These are phyloP conservation scores for Stenotaenia linearis DNA, from an alignment of 2,888 invertebrate species.

Conservation along the genomic window DNA sequence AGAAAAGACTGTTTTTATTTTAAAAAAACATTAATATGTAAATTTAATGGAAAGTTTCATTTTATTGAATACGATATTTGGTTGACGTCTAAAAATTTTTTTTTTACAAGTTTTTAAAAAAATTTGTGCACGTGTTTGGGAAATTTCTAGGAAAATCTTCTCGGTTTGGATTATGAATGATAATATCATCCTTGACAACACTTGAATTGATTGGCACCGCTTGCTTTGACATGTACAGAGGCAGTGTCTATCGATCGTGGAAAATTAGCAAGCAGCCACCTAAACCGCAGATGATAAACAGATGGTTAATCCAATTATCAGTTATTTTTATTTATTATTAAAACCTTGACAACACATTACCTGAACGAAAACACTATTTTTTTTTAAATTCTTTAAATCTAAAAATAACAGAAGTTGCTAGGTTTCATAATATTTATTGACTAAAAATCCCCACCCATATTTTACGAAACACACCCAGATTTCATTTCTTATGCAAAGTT, in stretches of 20 bases:
- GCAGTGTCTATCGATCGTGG: background rate
- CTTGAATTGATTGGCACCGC: background rate
- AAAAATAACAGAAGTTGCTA: background rate
- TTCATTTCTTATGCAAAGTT: background rate
- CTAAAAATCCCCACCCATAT: background rate
- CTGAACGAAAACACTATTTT: background rate
- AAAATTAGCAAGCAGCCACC: background rate
- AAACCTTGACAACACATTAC: too few species aligned
- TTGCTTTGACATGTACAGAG: background rate
- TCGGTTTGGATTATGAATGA: background rate
- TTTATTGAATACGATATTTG: too few species aligned
- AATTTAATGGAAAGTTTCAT: too few species aligned
- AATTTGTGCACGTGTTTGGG: background rate
- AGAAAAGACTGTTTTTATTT: too few species aligned
- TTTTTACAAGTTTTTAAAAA: too few species aligned
- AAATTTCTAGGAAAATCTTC: background rate
- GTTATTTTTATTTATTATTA: background rate
- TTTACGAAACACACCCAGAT: background rate
- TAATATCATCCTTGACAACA: background rate
- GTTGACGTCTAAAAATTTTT: too few species aligned
- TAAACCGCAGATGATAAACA: background rate
- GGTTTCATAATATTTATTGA: background rate
- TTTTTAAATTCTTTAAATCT: background rate
- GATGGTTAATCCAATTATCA: background rate
- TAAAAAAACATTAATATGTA: too few species aligned